These are phyloP conservation scores for Latrodectus hesperus DNA, from an alignment of 2,888 invertebrate species.

Conservation along the genomic window DNA sequence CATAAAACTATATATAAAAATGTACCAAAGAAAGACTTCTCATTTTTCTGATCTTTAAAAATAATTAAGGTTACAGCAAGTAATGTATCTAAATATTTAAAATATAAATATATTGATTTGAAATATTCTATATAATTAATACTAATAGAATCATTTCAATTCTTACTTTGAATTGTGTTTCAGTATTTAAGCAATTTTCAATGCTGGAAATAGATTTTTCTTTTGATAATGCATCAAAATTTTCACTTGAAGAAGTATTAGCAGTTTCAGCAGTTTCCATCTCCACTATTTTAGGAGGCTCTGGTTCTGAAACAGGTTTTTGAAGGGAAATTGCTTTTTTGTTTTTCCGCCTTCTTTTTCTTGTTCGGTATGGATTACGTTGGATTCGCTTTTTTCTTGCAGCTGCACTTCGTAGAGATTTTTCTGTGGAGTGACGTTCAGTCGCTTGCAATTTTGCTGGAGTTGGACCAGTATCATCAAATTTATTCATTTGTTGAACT, in stretches of 20 bases:
- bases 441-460: background rate
- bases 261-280: constrained; percentile 20
- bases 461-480: background rate
- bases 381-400: background rate
- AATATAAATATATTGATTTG: too few species aligned
- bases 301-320: constrained; percentile 5
- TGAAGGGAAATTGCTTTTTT: background rate
- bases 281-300: constrained; percentile 24
- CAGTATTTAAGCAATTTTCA: constrained; percentile 42
- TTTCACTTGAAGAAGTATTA: constrained; percentile 7
- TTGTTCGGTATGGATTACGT: constrained; percentile 20
- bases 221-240: constrained; percentile 10
- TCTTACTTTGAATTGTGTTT: constrained; percentile 62
- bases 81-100: too few species aligned
- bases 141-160: background rate
- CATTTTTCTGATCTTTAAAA: too few species aligned
- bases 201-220: constrained; percentile 7
- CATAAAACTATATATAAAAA: too few species aligned
- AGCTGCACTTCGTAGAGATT: background rate
- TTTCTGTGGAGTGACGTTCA: background rate
- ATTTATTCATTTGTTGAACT: background rate
- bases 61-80: too few species aligned
- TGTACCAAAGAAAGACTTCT: too few species aligned
- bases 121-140: too few species aligned
- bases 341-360: constrained; percentile 34